phyloP scores from a whole-genome alignment of 2,797 vertebrate species.

The Phrynocephalus guinanensis region DNA sequence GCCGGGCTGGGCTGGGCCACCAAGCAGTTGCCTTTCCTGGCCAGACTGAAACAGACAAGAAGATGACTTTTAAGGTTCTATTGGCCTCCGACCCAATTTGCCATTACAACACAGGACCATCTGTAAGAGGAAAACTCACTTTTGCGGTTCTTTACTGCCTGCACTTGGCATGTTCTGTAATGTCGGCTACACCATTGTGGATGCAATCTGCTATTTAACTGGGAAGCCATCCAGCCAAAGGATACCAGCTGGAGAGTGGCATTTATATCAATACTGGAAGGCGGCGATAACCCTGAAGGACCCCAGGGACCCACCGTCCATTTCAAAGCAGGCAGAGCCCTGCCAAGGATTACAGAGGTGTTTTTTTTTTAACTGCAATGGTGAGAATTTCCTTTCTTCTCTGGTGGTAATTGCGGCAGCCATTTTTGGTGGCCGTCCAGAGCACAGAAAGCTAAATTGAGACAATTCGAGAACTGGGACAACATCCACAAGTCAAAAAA shows the following conservation, averaged over 20 bases:
- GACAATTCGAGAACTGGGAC: conserved; percentile 6
- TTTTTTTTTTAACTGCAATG: conserved; percentile 29
- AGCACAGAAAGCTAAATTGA: conserved; percentile 24
- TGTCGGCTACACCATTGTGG: conserved; percentile 62
- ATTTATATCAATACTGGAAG: conserved; percentile 63
- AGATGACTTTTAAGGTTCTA: conserved; percentile 28
- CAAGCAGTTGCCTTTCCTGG: background rate
- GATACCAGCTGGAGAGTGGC: conserved; percentile 63
- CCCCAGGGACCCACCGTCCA: conserved; percentile 43
- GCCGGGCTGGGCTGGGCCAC: background rate
- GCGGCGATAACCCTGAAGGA: conserved; percentile 61
- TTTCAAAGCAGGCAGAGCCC: conserved; percentile 33
- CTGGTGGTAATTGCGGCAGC: conserved; percentile 43
- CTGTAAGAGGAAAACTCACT: conserved; percentile 51
- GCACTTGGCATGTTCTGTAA: conserved; percentile 61
- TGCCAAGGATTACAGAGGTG: conserved; percentile 6
- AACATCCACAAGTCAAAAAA: conserved; percentile 27
- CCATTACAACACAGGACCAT: conserved; percentile 31
- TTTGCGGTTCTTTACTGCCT: conserved; percentile 59
- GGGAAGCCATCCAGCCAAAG: conserved; percentile 65
- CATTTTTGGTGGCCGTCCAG: conserved; percentile 44
- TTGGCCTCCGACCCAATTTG: conserved; percentile 47
- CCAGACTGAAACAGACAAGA: conserved; percentile 31
- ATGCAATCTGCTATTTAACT: conserved; percentile 69
- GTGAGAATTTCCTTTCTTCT: background rate